Evolutionary conservation across 2,113 vertebrate genomes (phyloP).

Genomic region (Zingel zingel): DNA sequence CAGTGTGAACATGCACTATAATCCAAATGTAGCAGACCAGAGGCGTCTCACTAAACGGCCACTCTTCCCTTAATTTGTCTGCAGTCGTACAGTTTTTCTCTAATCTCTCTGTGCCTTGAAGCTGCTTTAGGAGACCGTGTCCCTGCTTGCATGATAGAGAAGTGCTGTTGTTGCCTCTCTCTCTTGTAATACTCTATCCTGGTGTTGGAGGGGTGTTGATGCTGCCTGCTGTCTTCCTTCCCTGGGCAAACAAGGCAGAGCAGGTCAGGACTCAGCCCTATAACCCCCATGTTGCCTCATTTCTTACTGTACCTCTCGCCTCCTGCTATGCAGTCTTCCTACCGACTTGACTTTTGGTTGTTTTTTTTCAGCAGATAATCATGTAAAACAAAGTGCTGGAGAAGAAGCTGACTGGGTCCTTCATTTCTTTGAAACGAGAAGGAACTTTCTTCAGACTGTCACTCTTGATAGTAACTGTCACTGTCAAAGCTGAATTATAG

Average conservation of each 20-base stretch:
- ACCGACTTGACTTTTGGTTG: not conserved
- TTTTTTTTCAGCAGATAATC: not conserved
- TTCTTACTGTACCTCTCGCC: not conserved
- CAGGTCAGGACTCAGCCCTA: conserved; percentile 72
- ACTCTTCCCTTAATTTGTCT: conserved; percentile 52
- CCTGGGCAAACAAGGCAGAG: conserved; percentile 77
- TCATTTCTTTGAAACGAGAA: not conserved
- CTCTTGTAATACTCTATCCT: conserved; percentile 36
- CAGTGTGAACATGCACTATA: not conserved
- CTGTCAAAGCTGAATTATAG: no score
- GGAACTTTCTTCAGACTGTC: not conserved
- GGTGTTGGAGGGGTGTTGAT: conserved; percentile 14
- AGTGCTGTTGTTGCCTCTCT: conserved; percentile 57
- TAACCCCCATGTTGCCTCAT: conserved; percentile 28
- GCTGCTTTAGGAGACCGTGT: conserved; percentile 85
- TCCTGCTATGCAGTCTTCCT: not conserved
- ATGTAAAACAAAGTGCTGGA: not conserved
- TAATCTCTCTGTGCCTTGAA: conserved; percentile 89
- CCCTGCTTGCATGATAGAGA: conserved; percentile 88
- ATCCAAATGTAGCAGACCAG: conserved; percentile 38
- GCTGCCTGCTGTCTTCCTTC: conserved; percentile 22
- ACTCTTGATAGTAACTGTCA: no score
- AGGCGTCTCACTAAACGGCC: conserved; percentile 82
- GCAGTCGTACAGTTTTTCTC: conserved; percentile 80
- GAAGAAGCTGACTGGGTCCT: not conserved